Evolutionary conservation across 2,888 invertebrate species (phyloP).

Genomic region (Keiferia lycopersicella): DNA sequence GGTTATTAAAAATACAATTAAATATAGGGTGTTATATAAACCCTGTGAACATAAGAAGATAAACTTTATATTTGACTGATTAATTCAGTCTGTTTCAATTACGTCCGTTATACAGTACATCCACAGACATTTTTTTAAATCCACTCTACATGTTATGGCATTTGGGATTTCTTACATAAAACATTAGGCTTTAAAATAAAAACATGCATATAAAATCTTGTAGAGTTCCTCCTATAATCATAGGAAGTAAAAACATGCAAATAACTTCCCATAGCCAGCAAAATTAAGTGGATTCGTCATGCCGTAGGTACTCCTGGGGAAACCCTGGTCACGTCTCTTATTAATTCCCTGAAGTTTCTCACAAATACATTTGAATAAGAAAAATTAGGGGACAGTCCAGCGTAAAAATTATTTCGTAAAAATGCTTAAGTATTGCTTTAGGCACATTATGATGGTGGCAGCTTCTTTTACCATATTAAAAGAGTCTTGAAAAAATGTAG

Average conservation of each 20-base stretch:
- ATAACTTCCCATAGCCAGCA: constrained; percentile 20
- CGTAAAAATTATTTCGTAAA: constrained; percentile 31
- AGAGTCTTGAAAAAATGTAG: too few species aligned
- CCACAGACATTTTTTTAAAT: too few species aligned
- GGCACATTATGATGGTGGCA: background rate
- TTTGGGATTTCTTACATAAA: too few species aligned
- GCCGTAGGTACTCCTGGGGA: constrained; percentile 35
- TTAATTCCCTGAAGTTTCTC: constrained; percentile 52
- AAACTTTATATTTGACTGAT: too few species aligned
- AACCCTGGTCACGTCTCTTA: constrained; percentile 54
- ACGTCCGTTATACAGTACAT: too few species aligned
- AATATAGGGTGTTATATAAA: too few species aligned
- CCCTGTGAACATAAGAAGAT: too few species aligned
- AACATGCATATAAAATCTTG: background rate
- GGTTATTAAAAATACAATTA: too few species aligned
- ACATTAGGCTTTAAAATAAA: too few species aligned
- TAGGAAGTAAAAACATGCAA: background rate
- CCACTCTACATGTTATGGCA: too few species aligned
- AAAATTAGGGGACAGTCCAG: constrained; percentile 48
- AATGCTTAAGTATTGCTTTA: background rate
- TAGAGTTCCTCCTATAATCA: background rate
- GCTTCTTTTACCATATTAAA: too few species aligned
- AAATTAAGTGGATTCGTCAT: constrained; percentile 49
- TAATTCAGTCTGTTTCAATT: too few species aligned
- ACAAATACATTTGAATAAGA: constrained; percentile 59